Evolutionary conservation across 2,888 invertebrate genomes (phyloP).

Genomic region (Stenoptilia bipunctidactyla): DNA sequence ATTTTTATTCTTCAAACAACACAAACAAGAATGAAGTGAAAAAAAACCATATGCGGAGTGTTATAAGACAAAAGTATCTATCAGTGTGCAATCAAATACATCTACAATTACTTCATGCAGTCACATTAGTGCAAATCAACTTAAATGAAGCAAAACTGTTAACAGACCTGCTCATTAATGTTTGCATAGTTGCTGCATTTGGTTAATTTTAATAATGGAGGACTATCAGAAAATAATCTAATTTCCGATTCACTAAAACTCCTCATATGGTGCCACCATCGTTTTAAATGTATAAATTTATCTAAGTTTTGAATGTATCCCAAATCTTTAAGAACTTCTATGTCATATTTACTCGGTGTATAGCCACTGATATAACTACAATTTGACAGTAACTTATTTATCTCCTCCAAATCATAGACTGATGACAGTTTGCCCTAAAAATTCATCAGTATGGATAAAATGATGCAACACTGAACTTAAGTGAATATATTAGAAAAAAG

Average conservation of each 20-base stretch:
- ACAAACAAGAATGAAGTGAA: constrained; percentile 31
- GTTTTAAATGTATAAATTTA: constrained; percentile 57
- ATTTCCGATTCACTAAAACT: constrained; percentile 69
- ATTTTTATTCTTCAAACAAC: too few relatives aligned
- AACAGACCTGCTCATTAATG: constrained; percentile 44
- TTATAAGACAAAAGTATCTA: constrained; percentile 16
- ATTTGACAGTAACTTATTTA: constrained; percentile 56
- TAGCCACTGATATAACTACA: constrained; percentile 72
- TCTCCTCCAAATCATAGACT: constrained; percentile 33
- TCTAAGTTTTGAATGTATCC: constrained; percentile 34
- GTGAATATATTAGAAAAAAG: neutral
- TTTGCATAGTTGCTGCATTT: constrained; percentile 22
- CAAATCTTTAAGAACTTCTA: constrained; percentile 39
- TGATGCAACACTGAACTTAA: constrained; percentile 26
- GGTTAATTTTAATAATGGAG: constrained; percentile 21
- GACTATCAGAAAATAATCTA: constrained; percentile 40
- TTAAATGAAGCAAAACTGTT: constrained; percentile 14
- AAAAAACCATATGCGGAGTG: constrained; percentile 49
- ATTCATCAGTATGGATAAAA: constrained; percentile 17
- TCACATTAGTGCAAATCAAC: constrained; percentile 7
- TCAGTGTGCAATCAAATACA: constrained; percentile 4
- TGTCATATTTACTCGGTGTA: constrained; percentile 64
- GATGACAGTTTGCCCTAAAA: constrained; percentile 37
- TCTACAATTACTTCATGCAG: constrained; percentile 3
- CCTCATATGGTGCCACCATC: constrained; percentile 74